Conservation (phyloP, 2,113 vertebrate species). For the Lynx canadensis region DNA sequence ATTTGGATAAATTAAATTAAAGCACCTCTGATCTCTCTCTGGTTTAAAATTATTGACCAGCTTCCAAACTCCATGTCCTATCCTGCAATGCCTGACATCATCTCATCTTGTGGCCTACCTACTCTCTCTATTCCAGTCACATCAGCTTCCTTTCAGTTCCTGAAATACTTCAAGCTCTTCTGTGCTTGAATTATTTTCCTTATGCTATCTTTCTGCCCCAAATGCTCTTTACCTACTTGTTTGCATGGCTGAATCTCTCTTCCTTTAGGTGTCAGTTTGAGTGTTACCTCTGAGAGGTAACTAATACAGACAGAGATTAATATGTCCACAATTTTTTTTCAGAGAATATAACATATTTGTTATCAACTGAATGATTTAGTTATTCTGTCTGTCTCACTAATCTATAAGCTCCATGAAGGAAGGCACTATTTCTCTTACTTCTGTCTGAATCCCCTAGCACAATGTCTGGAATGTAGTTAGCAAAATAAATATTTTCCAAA, state of each 20-base stretch:
- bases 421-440: not conserved
- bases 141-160: not conserved
- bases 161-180: not conserved
- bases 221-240: not conserved
- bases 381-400: not conserved
- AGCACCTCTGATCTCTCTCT: not conserved
- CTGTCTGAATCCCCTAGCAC: not conserved
- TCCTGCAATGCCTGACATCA: not conserved
- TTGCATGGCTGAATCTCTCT: not conserved
- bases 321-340: not conserved
- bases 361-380: not conserved
- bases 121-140: not conserved
- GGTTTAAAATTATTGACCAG: not conserved
- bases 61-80: not conserved
- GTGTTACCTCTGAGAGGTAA: not conserved
- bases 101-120: not conserved
- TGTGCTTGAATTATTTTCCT: not conserved
- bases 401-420: not conserved
- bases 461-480: not conserved
- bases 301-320: no score
- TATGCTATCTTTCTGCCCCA: not conserved
- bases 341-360: not conserved
- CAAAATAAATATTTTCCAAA: not conserved
- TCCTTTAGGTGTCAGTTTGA: not conserved
- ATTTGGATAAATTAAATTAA: not conserved